Evolutionary conservation across 2,888 invertebrate genomes (phyloP).

Genomic region (Parnassius mnemosyne): DNA sequence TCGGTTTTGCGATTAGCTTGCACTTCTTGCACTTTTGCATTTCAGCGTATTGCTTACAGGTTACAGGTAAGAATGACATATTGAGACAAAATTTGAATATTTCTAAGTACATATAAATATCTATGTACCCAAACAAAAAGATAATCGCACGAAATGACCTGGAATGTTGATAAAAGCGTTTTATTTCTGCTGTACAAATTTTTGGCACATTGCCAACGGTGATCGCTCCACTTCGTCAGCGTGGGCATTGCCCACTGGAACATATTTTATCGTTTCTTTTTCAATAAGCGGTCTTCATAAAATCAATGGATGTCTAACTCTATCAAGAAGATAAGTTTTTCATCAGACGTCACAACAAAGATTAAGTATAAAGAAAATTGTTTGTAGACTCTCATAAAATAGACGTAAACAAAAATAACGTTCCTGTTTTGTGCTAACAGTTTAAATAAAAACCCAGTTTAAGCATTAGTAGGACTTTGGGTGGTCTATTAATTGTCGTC

Average conservation of each 20-base stretch:
- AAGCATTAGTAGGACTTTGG: constrained; percentile 5
- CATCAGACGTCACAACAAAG: constrained; percentile 14
- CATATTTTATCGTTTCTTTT: constrained; percentile 35
- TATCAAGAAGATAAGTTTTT: constrained; percentile 17
- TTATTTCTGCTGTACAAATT: constrained; percentile 73
- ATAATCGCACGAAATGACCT: constrained; percentile 74
- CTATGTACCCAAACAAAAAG: constrained; percentile 43
- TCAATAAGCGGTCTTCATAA: constrained; percentile 22
- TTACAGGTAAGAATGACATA: too few relatives aligned
- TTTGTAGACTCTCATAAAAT: neutral
- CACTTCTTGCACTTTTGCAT: too few relatives aligned
- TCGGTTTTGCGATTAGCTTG: too few relatives aligned
- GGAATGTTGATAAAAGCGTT: constrained; percentile 77
- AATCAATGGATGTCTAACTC: constrained; percentile 21
- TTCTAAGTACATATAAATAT: neutral
- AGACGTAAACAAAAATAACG: neutral
- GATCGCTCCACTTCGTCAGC: constrained; percentile 58
- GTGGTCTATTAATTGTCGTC: constrained; percentile 19
- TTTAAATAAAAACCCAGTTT: neutral
- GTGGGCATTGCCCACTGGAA: constrained; percentile 62
- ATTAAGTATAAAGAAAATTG: neutral
- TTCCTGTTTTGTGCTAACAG: neutral
- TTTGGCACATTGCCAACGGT: constrained; percentile 69
- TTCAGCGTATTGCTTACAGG: too few relatives aligned
- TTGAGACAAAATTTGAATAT: neutral